Base-by-base conservation (phyloP, 2,113 vertebrate genomes). In the Zosterops borbonicus region DNA sequence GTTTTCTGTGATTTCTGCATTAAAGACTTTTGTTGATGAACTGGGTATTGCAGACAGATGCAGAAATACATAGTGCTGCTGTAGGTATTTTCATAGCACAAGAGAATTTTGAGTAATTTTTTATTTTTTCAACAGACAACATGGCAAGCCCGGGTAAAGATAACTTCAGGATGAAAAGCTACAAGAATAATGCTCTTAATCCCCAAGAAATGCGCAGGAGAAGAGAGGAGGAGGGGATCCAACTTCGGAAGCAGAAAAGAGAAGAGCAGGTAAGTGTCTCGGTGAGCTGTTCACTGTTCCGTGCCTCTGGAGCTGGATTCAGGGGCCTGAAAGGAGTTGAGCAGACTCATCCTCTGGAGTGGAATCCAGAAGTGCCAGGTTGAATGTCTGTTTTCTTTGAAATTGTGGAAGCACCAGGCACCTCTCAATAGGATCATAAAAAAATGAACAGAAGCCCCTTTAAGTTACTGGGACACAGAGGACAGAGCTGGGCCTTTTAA, bases 151-250 rank as follows among this genome's bases (percentile, higher is more conserved):
- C 98, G 0, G 98, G 98, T 68, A 99, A 98, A 94, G 99, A 99
- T 92, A 99, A 98, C 93, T 98, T 97, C 92, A 98, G 99, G 94
- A 99, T 99, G 98, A 99, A 98, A 97, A 99, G 98, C 97, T 99
- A 99, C 80, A 99, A 99, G 97, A 99, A 99, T 97, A 99, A 99
- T 95, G 99, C 99, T 0, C 96, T 99, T 92, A 99, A 99, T 97
- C 98, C 99, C 50, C 99, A 99, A 97, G 99, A 99, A 96, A 99
- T 99, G 99, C 98, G 99, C 22, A 98, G 99, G 53, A 97, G 99
- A 90, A 98, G 99, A 96, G 99, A 99, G 94, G 99, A 99, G 92
- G 99, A 99, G 96, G 99, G 99, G 89, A 98, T 99, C 90, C 99
- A 99, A 78, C 98, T 99, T 65, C 98, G 99, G 86, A 99, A 99